Conservation (phyloP, 2,797 vertebrate genomes). For the Taenioides sp. region DNA sequence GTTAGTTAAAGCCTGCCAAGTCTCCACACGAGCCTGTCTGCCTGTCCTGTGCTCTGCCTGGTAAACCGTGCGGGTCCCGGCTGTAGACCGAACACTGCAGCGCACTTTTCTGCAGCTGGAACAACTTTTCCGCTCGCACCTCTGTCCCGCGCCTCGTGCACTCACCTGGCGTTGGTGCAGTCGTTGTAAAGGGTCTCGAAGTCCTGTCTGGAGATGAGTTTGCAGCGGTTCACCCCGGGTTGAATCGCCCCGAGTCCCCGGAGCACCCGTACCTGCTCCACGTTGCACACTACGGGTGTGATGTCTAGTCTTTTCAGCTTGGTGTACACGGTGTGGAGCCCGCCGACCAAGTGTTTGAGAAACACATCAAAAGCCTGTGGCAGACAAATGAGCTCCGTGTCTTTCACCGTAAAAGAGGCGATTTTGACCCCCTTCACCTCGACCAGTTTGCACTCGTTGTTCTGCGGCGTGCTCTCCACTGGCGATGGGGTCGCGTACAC, state of each 20-base stretch:
- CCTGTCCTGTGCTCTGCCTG: neutral
- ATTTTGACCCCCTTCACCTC: slow-evolving; percentile 96
- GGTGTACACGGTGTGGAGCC: slow-evolving; percentile 98
- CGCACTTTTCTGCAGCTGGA: neutral
- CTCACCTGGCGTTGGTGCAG: slow-evolving; percentile 97
- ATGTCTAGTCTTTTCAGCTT: slow-evolving; percentile 98
- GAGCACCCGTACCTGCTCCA: slow-evolving; percentile 97
- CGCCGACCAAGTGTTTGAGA: slow-evolving; percentile 96
- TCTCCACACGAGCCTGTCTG: neutral
- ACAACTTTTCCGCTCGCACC: neutral
- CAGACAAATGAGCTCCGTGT: slow-evolving; percentile 96
- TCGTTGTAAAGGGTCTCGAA: slow-evolving; percentile 98
- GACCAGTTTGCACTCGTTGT: slow-evolving; percentile 98
- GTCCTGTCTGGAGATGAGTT: slow-evolving; percentile 97
- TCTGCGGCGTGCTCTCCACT: slow-evolving; percentile 97
- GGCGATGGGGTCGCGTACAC: slow-evolving; percentile 96
- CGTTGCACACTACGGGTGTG: slow-evolving; percentile 95
- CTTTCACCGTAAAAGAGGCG: slow-evolving; percentile 96
- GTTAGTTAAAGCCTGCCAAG: neutral
- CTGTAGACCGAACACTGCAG: neutral
- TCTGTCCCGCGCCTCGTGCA: slow-evolving; percentile 46
- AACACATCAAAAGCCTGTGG: slow-evolving; percentile 98
- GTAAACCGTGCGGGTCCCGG: neutral
- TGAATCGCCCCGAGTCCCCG: slow-evolving; percentile 96
- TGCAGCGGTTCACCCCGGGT: slow-evolving; percentile 97